A percentile compares a stretch with the other conserved stretches of the same genome.
Evolutionary conservation across 1,140 invertebrate species (phyloP).

Genomic region (Charaxes varanes): DNA sequence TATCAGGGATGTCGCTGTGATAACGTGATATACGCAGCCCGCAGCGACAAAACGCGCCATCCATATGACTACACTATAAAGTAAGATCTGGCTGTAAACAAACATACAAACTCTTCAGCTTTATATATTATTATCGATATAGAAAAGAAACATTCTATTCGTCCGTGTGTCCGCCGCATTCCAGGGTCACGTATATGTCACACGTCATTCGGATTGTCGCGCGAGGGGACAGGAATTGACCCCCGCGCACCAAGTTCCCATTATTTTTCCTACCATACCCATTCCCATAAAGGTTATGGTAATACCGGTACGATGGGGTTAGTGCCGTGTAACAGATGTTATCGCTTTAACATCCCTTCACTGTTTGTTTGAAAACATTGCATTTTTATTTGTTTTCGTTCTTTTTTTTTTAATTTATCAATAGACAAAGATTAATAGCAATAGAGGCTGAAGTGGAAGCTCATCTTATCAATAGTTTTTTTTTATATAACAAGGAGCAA

Average conservation of each 20-base stretch:
- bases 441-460: too few species aligned
- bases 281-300: slow-evolving; percentile 66
- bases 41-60: slow-evolving; percentile 43
- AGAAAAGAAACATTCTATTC: background rate
- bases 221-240: slow-evolving; percentile 39
- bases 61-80: slow-evolving; percentile 57
- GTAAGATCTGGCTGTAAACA: slow-evolving; percentile 22
- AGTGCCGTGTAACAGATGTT: slow-evolving; percentile 50
- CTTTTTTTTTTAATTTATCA: too few species aligned
- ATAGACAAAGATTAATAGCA: too few species aligned
- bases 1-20: slow-evolving; percentile 21
- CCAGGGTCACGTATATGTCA: slow-evolving; percentile 55
- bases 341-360: slow-evolving; percentile 28
- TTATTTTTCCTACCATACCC: slow-evolving; percentile 61
- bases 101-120: too few species aligned
- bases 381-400: slow-evolving; percentile 10
- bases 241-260: slow-evolving; percentile 45
- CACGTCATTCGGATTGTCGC: slow-evolving; percentile 63
- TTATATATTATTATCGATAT: too few species aligned
- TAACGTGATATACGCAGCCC: slow-evolving; percentile 29
- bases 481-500: too few species aligned
- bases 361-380: background rate
- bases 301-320: slow-evolving; percentile 57
- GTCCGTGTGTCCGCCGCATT: slow-evolving; percentile 18
- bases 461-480: too few species aligned